phyloP scores from a whole-genome alignment of 2,888 invertebrate species.

The Ophion ventricosus region DNA sequence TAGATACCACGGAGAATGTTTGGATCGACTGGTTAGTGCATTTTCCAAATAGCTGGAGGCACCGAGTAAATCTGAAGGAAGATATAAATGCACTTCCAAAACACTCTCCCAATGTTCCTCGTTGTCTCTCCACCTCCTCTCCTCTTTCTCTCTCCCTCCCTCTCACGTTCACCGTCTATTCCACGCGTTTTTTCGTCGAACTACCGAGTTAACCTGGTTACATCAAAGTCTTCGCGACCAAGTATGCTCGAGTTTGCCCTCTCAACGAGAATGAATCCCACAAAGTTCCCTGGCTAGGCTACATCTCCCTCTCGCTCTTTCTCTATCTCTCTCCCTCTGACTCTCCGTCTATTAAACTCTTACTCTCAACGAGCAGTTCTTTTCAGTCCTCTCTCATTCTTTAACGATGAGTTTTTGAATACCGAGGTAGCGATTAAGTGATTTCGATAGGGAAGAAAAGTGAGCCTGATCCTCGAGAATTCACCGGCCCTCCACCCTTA shows the following conservation, averaged over 20 bases:
- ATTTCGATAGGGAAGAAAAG: slow-evolving; percentile 31
- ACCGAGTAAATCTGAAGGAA: too few species aligned
- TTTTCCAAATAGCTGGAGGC: too few species aligned
- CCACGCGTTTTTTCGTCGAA: neutral
- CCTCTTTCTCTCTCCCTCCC: neutral
- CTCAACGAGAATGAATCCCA: slow-evolving; percentile 56
- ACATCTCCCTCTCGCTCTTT: neutral
- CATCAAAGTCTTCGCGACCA: slow-evolving; percentile 56
- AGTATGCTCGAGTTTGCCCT: slow-evolving; percentile 45
- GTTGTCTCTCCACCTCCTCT: neutral
- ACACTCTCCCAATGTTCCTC: neutral
- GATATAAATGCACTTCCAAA: neutral
- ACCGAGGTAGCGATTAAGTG: slow-evolving; percentile 6
- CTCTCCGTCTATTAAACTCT: slow-evolving; percentile 11
- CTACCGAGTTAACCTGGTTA: slow-evolving; percentile 58
- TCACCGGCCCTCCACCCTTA: neutral
- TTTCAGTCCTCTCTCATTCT: neutral
- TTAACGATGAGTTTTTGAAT: slow-evolving; percentile 33
- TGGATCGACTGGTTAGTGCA: too few species aligned
- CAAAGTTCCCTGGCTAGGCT: slow-evolving; percentile 54
- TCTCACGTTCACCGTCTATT: neutral
- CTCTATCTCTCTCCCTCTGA: neutral
- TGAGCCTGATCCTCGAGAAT: slow-evolving; percentile 43
- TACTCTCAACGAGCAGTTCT: slow-evolving; percentile 25
- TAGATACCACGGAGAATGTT: too few species aligned